phyloP scores from a whole-genome alignment of 2,888 invertebrate genomes.

The Clanis bilineata region DNA sequence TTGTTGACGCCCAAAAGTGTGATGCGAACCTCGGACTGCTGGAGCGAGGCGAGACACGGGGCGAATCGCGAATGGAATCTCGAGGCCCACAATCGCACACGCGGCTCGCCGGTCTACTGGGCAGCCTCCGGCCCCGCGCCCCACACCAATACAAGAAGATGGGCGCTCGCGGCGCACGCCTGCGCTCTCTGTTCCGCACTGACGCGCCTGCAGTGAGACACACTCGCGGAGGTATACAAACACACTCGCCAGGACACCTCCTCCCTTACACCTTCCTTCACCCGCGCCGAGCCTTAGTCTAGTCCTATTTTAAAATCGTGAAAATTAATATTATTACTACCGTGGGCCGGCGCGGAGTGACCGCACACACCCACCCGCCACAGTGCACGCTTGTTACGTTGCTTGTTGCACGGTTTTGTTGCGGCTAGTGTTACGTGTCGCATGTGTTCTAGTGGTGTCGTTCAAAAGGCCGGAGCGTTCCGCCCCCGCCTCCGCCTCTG shows the following conservation, averaged over 20 bases:
- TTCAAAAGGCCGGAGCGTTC: conserved; percentile 88
- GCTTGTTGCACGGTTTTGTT: conserved; percentile 17
- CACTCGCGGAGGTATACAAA: conserved; percentile 77
- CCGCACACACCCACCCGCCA: not conserved
- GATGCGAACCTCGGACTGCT: conserved; percentile 65
- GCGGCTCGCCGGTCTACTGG: conserved; percentile 64
- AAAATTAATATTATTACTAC: too few species aligned
- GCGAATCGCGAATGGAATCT: conserved; percentile 28
- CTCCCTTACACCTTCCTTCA: not conserved
- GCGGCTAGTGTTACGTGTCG: conserved; percentile 37
- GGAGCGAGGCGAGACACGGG: conserved; percentile 50
- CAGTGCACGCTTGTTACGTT: conserved; percentile 11
- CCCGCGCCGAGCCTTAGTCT: not conserved
- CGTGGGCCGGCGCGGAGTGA: too few species aligned
- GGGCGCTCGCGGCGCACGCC: conserved; percentile 62
- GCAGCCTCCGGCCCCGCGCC: conserved; percentile 62
- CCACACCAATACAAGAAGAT: conserved; percentile 76
- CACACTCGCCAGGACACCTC: conserved; percentile 19
- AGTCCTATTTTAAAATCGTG: not conserved
- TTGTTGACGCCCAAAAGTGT: conserved; percentile 50
- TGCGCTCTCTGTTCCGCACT: conserved; percentile 72
- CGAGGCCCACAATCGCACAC: conserved; percentile 36
- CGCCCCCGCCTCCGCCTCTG: conserved; percentile 43
- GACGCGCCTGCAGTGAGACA: conserved; percentile 75
- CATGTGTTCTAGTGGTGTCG: conserved; percentile 87